Evolutionary conservation across 2,888 invertebrate species (phyloP).

Genomic region (Tetanocera ferruginea): DNA sequence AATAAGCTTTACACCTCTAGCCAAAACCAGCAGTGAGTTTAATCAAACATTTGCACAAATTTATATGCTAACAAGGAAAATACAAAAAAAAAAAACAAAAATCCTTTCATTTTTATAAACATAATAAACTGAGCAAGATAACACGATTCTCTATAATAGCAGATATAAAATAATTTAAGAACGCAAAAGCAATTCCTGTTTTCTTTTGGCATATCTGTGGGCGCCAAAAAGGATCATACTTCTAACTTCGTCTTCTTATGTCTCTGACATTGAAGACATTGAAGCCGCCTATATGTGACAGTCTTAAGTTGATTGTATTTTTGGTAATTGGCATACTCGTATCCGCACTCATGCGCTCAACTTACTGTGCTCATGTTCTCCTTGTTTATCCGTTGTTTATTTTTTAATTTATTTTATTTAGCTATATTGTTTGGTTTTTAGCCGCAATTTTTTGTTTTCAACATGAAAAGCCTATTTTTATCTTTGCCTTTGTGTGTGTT

Average conservation of each 20-base stretch:
- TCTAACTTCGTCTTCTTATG: not conserved
- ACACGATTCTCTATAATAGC: too few species aligned
- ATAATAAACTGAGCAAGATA: too few species aligned
- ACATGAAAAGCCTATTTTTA: not conserved
- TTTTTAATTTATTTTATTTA: constrained; percentile 4
- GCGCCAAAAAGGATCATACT: too few species aligned
- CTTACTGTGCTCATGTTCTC: not conserved
- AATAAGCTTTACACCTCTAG: too few species aligned
- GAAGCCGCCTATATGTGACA: not conserved
- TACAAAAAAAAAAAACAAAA: too few species aligned
- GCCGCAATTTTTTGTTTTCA: not conserved
- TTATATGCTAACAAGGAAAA: too few species aligned
- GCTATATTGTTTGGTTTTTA: not conserved
- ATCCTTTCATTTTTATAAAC: too few species aligned
- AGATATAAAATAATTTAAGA: too few species aligned
- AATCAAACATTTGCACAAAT: too few species aligned
- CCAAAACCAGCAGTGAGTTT: too few species aligned
- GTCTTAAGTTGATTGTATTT: not conserved
- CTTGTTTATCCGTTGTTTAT: not conserved
- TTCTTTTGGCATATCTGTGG: too few species aligned
- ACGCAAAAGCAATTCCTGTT: too few species aligned
- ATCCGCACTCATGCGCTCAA: not conserved
- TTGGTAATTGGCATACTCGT: not conserved
- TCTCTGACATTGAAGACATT: not conserved
- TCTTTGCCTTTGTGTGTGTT: not conserved